Base-by-base conservation (phyloP, 2,888 invertebrate genomes). In the Barypeithes pellucidus region DNA sequence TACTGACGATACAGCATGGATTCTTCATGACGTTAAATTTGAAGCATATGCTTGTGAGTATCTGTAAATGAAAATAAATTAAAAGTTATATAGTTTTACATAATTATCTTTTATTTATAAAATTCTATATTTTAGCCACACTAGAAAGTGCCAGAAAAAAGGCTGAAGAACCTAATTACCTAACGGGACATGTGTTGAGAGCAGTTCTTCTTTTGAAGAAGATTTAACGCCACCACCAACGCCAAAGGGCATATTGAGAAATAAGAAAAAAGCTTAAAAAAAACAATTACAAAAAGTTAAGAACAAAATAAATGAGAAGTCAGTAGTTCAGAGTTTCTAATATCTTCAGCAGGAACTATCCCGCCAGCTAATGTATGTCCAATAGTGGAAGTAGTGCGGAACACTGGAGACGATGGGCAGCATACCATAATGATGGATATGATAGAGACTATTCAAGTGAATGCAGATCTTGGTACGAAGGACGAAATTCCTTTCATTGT, bases 11-110 rank as follows among this genome's bases (percentile, higher is more conserved):
- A 45, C 14, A 14, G 16, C 18, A 18, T 45, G 45, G 39, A 39
- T 45, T 45, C 18, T 45, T 2, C 45, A 45, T 45, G 45, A 45
- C 1, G 18, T 45, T 2, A 45, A 8, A 45, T 45, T 45, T 45
- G 45, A 16, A 18, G 2, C 45, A 3, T 45, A 45, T 45, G 45
- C 45, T 45, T 45, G 45, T 45, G 18, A 45, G 45, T 45, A 16
- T 45, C 1, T 16, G 2, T 8, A 8, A 18, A 9, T 45, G n/a
- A 45, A 14, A 41, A 41, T 41, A 41, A 41, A 41, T 41, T 41
- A 12, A 41, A 41, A 3, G 9, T 41, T 9, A 41, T 41, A 41
- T 41, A 41, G n/a, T 24, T 24, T 24, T 24, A 4, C 5, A 24
- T 24, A 5, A 24, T 24, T 36, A 9, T 9, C 9, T 11, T 3